Evolutionary conservation across 2,888 invertebrate species (phyloP).

Genomic region (Lepidocyrtoides sp.): DNA sequence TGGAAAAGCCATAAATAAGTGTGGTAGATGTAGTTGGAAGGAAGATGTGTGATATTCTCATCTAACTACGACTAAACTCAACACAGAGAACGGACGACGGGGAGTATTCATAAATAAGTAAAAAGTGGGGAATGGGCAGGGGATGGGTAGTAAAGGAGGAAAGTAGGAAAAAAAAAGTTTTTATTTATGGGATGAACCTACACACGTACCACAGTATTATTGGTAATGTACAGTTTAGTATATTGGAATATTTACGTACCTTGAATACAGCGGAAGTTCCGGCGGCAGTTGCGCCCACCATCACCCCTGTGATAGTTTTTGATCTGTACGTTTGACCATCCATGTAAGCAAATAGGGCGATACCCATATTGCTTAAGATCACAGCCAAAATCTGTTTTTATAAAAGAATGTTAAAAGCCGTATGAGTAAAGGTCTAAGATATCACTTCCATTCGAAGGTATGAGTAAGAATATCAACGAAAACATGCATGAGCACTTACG

Average conservation of each 20-base stretch:
- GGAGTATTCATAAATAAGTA: constrained; percentile 19
- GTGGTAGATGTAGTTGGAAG: background rate
- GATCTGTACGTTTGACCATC: constrained; percentile 97
- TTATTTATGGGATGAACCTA: background rate
- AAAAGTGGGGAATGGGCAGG: background rate
- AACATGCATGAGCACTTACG: constrained; percentile 92
- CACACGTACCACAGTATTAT: too few relatives aligned
- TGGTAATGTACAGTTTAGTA: too few relatives aligned
- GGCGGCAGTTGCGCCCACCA: constrained; percentile 95
- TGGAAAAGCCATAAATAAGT: constrained; percentile 24
- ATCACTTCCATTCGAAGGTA: too few relatives aligned
- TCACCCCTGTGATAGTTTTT: constrained; percentile 94
- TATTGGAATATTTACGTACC: constrained; percentile 88
- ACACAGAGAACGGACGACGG: background rate
- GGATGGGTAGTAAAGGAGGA: background rate
- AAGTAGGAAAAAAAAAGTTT: too few relatives aligned
- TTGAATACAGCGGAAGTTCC: constrained; percentile 98
- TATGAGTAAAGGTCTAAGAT: too few relatives aligned
- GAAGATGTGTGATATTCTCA: background rate
- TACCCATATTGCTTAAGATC: constrained; percentile 97
- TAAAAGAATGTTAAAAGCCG: too few relatives aligned
- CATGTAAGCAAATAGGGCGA: constrained; percentile 97
- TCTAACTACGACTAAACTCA: background rate
- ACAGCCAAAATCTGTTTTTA: constrained; percentile 95
- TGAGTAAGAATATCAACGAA: too few relatives aligned